Evolutionary conservation across 2,888 invertebrate genomes (phyloP).

Genomic region (Drosophila engyochracea): DNA sequence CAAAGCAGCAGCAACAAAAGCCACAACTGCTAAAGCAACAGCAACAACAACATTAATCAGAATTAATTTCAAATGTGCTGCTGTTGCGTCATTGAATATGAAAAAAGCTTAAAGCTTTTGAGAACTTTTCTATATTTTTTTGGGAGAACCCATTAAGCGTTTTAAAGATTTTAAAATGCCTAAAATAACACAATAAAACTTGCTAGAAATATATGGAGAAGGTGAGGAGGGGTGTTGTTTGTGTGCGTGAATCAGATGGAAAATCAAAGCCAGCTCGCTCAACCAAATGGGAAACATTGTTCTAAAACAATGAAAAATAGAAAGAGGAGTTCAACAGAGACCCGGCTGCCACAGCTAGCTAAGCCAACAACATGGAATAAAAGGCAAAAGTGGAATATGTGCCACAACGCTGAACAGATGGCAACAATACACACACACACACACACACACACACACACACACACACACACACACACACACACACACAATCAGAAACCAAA

Average conservation of each 20-base stretch:
- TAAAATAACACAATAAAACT: conserved; percentile 2
- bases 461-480: not conserved
- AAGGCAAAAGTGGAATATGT: conserved; percentile 81
- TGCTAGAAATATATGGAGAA: conserved; percentile 9
- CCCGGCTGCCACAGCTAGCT: conserved; percentile 11
- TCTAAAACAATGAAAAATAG: conserved; percentile 72
- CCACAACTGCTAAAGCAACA: conserved; percentile 2
- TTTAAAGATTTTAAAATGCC: conserved; percentile 15
- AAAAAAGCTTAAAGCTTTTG: conserved; percentile 10
- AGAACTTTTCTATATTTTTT: conserved; percentile 5
- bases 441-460: not conserved
- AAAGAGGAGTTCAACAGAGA: conserved; percentile 31
- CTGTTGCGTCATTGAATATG: not conserved
- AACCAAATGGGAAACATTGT: conserved; percentile 74
- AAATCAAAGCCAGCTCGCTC: conserved; percentile 73
- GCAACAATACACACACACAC: conserved; percentile 51
- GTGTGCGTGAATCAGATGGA: conserved; percentile 52
- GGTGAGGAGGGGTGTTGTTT: not conserved
- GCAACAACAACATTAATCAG: not conserved
- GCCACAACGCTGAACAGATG: conserved; percentile 77
- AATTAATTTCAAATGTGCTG: not conserved
- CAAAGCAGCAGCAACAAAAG: conserved; percentile 2
- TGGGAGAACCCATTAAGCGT: not conserved
- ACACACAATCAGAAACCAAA: not conserved
- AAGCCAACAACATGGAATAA: conserved; percentile 68